phyloP scores from a whole-genome alignment of 2,888 invertebrate genomes.

The Ornithoptera alexandrae region DNA sequence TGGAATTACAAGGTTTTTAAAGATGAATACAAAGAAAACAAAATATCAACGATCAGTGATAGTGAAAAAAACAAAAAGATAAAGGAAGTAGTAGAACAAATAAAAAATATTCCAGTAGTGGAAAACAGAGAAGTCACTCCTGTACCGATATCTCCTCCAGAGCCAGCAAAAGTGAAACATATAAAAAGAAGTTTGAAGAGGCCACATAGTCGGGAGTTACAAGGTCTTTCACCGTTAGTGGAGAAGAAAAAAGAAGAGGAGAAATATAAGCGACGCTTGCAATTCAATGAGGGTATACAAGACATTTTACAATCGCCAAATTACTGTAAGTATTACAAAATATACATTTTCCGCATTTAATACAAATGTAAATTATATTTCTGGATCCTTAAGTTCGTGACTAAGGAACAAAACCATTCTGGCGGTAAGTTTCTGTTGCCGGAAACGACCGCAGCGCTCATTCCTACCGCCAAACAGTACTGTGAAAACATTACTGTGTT shows the following conservation, averaged over 20 bases:
- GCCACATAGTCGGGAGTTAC: constrained; percentile 65
- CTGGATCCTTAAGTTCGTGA: no score
- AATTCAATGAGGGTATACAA: constrained; percentile 43
- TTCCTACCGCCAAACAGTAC: no score
- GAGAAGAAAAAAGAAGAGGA: constrained; percentile 43
- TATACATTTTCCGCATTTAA: background rate
- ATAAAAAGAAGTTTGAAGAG: constrained; percentile 65
- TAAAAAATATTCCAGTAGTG: constrained; percentile 37
- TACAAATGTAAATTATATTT: no score
- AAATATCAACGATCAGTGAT: constrained; percentile 44
- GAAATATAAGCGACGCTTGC: constrained; percentile 47
- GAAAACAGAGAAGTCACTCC: constrained; percentile 46
- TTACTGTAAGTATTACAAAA: constrained; percentile 45
- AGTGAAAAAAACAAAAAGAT: constrained; percentile 39
- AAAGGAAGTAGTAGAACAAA: constrained; percentile 35
- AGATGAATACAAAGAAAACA: constrained; percentile 39
- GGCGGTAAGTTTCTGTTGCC: no score
- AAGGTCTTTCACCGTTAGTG: constrained; percentile 50
- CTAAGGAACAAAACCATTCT: no score
- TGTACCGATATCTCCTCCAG: constrained; percentile 38
- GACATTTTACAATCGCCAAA: constrained; percentile 48
- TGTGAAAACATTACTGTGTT: no score
- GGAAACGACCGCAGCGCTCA: no score
- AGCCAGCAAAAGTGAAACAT: constrained; percentile 53
- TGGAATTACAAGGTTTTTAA: constrained; percentile 51